Evolutionary conservation across 2,797 vertebrate genomes (phyloP), one percentile per base, ranked within the genome.

Genomic region (Cottoperca gobio): DNA sequence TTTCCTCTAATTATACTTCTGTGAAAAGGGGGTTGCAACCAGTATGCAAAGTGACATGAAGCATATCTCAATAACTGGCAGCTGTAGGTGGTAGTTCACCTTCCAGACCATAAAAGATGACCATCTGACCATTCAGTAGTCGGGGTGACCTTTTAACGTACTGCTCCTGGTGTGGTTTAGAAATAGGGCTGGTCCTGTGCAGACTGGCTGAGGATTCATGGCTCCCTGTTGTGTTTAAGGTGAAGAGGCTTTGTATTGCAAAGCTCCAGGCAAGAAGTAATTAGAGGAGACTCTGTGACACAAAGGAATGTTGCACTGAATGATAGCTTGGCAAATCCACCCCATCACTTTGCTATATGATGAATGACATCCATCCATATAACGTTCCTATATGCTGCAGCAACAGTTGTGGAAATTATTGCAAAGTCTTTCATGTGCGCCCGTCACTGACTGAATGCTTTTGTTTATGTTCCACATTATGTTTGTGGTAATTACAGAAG

Each of bases 301-400:
- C 86, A 86, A 81, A 94, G 84, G 95, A 96, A 96, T 96, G 94
- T 82, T 92, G 74, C 79, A 79, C 65, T 94, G 86, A 93, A 86
- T 89, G 68, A 93, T 86, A 68, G 82, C 71, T 75, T 70, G 60
- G 63, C 79, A 73, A 87, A 89, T 79, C 63, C 54, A 79, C 49
- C 62, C 75, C 5, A 13, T 71, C 67, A 67, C 71, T 74, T 76
- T 80, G 16, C 23, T 48, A 43, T 75, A 50, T 81, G 83, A 79
- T 64, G 55, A 81, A 80, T 68, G 72, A 85, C 46, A 81, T 16
- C 33, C n/a, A 50, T 67, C 63, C 55, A 76, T 49, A 64, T 49
- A 64, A 57, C 21, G 52, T 50, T 28, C 21, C 42, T 50, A 24
- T 16, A 35, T 52, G 45, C 16, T 55, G 37, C 43, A 52, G 46